A percentile compares a stretch with the other conserved stretches of the same genome.
Conservation (phyloP, 2,113 vertebrate genomes). For the Mionectes macconnelli region DNA sequence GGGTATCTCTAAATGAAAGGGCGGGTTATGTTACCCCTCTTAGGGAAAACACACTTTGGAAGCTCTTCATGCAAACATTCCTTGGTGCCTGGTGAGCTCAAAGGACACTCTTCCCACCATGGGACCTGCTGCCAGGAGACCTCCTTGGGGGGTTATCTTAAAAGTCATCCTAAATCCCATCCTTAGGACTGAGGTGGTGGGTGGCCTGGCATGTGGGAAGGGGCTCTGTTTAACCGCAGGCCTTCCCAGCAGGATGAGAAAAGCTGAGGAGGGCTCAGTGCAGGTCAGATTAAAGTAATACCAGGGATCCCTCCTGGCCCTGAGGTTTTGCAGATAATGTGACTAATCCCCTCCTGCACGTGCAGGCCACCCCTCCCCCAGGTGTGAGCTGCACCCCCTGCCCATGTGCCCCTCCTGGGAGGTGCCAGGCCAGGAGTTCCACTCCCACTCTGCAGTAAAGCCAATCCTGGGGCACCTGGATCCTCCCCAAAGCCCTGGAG, state of each 20-base stretch:
- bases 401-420: accelerated
- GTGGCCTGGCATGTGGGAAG: neutral
- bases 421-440: neutral
- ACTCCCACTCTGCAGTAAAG: neutral
- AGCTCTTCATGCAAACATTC: neutral
- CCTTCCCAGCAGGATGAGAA: neutral
- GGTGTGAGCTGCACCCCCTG: neutral
- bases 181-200: neutral
- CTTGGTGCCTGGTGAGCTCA: neutral
- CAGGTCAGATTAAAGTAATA: neutral
- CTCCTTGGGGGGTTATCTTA: neutral
- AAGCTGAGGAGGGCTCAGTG: neutral
- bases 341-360: neutral
- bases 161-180: neutral
- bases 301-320: neutral
- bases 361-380: neutral
- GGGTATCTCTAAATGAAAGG: neutral
- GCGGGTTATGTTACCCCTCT: neutral
- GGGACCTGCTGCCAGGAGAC: neutral
- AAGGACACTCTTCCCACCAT: accelerated
- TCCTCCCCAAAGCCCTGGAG: neutral
- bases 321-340: accelerated
- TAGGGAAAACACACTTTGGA: neutral
- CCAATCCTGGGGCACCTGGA: accelerated
- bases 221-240: neutral